Evolutionary conservation across 2,797 vertebrate genomes (phyloP), one percentile per base, ranked within the genome.

Genomic region (Liasis olivaceus): DNA sequence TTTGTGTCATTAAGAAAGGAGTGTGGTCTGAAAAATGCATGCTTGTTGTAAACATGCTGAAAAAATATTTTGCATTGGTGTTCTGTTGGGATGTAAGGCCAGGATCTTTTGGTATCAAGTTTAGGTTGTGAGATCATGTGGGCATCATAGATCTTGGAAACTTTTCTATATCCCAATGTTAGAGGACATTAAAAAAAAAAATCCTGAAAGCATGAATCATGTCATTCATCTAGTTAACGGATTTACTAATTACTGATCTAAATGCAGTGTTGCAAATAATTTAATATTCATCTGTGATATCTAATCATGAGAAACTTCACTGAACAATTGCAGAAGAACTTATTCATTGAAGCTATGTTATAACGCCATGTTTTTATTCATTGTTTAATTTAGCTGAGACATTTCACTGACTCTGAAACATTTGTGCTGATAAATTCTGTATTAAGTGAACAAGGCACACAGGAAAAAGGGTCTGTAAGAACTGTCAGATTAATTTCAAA

Each of bases 41-140:
- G 20, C 3, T 28, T 22, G 56, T 14, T 85, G 94, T 92, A 93
- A 94, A 58, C 56, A 89, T 91, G 31, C 89, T 95, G 85, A 89
- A 69, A 58, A 87, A 14, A 66, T 56, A 28, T n/a, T 88, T 62
- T 87, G 63, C 81, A 51, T 59, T 92, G 63, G 62, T 6, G 17
- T 90, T 60, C 26, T 69, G 20, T 17, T 63, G 54, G 86, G 0
- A 0, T 88, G 12, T 36, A 58, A 92, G 14, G 24, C 2, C 31
- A 47, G 24, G 31, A 58, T 36, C 3, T 7, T 42, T 54, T 63
- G n/a, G n/a, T 7, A 26, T 87, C 51, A 58, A 86, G 54, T 15
- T 28, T n/a, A 86, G 2, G 14, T 86, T 56, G 26, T 84, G 69
- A 88, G 15, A 51, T 85, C 60, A 64, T 85, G 64, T 31, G 9